Evolutionary conservation across 35 echinoderm and acorn worm genomes (phyloP).

Genomic region (Amphiura filiformis): DNA sequence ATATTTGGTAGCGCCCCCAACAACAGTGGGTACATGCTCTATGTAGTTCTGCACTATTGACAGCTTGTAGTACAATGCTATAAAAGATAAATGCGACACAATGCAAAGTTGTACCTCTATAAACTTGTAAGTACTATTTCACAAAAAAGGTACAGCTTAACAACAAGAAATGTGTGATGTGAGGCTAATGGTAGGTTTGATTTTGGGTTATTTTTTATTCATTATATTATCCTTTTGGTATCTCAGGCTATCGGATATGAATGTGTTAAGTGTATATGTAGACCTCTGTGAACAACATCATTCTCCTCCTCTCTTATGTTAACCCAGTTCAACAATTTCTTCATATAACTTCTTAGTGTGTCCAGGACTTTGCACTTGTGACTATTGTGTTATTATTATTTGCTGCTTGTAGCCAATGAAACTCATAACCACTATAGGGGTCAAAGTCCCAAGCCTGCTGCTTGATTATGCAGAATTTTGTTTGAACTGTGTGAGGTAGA

Average conservation of each 20-base stretch:
- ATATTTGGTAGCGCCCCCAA: too few relatives aligned
- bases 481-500: constrained; percentile 10
- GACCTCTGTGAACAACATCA: constrained; percentile 13
- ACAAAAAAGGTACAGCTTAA: too few relatives aligned
- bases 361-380: constrained; percentile 10
- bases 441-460: background rate
- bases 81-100: background rate
- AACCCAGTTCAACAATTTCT: constrained; percentile 1
- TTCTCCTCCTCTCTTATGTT: background rate
- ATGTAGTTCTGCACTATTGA: background rate
- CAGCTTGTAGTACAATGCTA: background rate
- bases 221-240: background rate
- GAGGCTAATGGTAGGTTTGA: background rate
- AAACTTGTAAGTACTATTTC: background rate
- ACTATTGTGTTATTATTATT: constrained; percentile 10
- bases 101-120: background rate
- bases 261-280: constrained; percentile 2
- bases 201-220: background rate
- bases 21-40: too few relatives aligned
- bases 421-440: constrained; percentile 1
- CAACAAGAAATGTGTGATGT: background rate
- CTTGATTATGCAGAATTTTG: background rate
- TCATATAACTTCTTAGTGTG: background rate
- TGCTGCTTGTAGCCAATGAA: background rate
- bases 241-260: background rate